A percentile compares a stretch with the other conserved stretches of the same genome.
These are phyloP conservation scores for Octopus bimaculoides DNA, from an alignment of 1,140 invertebrate species.

Conservation along the genomic window DNA sequence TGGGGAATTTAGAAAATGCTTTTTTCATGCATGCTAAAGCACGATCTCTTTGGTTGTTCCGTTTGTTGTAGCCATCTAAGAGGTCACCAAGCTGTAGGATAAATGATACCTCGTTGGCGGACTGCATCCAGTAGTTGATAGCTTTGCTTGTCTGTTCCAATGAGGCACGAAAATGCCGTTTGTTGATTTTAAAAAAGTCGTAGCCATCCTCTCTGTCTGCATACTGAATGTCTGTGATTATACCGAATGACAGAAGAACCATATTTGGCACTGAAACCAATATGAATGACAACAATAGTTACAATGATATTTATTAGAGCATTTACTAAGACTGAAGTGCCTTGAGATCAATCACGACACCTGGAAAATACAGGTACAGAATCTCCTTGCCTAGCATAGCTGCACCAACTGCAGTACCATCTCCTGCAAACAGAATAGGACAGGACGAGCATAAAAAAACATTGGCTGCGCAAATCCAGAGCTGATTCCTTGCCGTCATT, in stretches of 20 bases:
- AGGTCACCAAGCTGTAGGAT: constrained; percentile 56
- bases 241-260: constrained; percentile 45
- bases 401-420: too few relatives aligned
- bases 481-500: too few relatives aligned
- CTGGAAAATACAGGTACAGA: too few relatives aligned
- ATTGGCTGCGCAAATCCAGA: too few relatives aligned
- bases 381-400: too few relatives aligned
- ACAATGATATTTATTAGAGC: too few relatives aligned
- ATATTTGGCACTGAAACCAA: too few relatives aligned
- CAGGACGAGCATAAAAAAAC: too few relatives aligned
- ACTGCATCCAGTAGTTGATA: constrained; percentile 45
- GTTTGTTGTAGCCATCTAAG: constrained; percentile 52
- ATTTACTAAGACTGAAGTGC: too few relatives aligned
- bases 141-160: constrained; percentile 45
- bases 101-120: constrained; percentile 35
- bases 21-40: constrained; percentile 28
- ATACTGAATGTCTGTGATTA: constrained; percentile 56
- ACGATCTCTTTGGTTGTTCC: constrained; percentile 16
- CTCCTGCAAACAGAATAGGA: too few relatives aligned
- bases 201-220: constrained; percentile 51
- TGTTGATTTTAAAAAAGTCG: constrained; percentile 42
- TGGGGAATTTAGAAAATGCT: constrained; percentile 25
- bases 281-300: too few relatives aligned
- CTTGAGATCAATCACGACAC: too few relatives aligned
- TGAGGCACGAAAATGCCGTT: constrained; percentile 49